A percentile compares a stretch with the other conserved stretches of the same genome.
Evolutionary conservation across 1,140 invertebrate genomes (phyloP).

Genomic region (Leptopilina clavipes): DNA sequence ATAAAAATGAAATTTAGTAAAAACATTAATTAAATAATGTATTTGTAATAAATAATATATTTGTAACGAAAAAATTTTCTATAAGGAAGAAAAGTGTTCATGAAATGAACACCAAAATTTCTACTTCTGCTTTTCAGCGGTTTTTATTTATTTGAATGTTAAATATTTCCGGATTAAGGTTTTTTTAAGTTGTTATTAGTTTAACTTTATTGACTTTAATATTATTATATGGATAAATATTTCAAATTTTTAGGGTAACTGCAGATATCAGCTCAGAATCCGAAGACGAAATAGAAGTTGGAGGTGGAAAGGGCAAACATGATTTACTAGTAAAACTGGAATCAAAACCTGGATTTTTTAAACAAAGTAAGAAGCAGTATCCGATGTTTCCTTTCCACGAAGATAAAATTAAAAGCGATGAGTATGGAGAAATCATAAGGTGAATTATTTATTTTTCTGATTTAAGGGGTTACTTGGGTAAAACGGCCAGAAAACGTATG

Average conservation of each 20-base stretch:
- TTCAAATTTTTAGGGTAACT: slow-evolving; percentile 75
- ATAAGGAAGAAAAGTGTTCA: too few species aligned
- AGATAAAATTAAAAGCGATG: slow-evolving; percentile 94
- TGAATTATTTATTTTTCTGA: slow-evolving; percentile 55
- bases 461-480: not conserved
- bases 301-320: slow-evolving; percentile 85
- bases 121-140: slow-evolving; percentile 10
- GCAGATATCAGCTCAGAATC: slow-evolving; percentile 87
- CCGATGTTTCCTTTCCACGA: slow-evolving; percentile 98
- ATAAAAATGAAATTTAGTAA: too few species aligned
- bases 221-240: slow-evolving; percentile 24
- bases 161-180: too few species aligned
- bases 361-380: slow-evolving; percentile 93
- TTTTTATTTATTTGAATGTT: too few species aligned
- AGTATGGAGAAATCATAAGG: slow-evolving; percentile 95
- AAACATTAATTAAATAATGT: too few species aligned
- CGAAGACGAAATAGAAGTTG: slow-evolving; percentile 90
- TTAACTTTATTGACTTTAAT: too few species aligned
- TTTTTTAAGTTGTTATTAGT: too few species aligned
- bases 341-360: slow-evolving; percentile 88
- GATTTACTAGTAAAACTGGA: slow-evolving; percentile 93
- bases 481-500: too few species aligned
- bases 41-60: too few species aligned
- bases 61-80: too few species aligned
- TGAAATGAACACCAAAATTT: too few species aligned